phyloP scores from a whole-genome alignment of 1,140 invertebrate genomes.

The Spodoptera litura region DNA sequence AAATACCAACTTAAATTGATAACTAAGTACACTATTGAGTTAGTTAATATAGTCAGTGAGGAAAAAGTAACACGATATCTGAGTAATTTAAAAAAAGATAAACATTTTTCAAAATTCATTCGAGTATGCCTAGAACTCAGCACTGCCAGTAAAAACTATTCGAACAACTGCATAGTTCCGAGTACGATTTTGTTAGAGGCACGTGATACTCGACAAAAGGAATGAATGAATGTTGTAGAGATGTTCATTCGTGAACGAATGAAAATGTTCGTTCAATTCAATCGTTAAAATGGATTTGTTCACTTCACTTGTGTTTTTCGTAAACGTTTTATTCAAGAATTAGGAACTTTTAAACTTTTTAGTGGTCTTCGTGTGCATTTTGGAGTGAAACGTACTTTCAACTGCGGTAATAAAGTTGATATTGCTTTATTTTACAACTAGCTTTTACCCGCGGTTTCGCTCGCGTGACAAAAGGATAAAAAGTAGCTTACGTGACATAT shows the following conservation, averaged over 20 bases:
- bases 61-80: too few species aligned
- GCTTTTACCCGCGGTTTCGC: too few species aligned
- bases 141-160: not conserved
- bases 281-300: slow-evolving; percentile 17
- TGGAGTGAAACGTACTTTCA: not conserved
- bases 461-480: too few species aligned
- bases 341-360: not conserved
- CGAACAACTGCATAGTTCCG: not conserved
- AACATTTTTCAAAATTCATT: too few species aligned
- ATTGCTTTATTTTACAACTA: too few species aligned
- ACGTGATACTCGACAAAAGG: slow-evolving; percentile 17
- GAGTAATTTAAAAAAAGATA: too few species aligned
- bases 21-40: too few species aligned
- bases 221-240: slow-evolving; percentile 34
- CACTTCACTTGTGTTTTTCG: slow-evolving; percentile 14
- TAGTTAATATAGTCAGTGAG: too few species aligned
- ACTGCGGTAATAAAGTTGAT: too few species aligned
- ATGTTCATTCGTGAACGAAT: slow-evolving; percentile 26
- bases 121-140: too few species aligned
- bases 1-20: too few species aligned
- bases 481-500: too few species aligned
- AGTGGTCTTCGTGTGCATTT: not conserved
- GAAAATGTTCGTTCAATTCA: slow-evolving; percentile 36
- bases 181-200: slow-evolving; percentile 6
- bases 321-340: not conserved